Evolutionary conservation across 2,113 vertebrate species (phyloP).

Genomic region (Atlantisia rogersi): DNA sequence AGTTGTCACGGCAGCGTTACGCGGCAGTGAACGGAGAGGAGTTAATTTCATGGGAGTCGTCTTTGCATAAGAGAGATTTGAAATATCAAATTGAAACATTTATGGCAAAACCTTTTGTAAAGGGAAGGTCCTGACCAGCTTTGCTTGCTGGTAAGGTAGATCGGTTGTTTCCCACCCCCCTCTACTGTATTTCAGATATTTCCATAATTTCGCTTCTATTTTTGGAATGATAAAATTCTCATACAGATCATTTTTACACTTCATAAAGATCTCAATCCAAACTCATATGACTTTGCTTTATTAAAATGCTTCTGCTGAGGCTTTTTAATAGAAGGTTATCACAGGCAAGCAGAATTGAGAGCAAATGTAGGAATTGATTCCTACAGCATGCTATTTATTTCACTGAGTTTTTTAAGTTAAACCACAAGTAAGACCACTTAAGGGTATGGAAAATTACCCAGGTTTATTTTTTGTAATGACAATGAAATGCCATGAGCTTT

Average conservation of each 20-base stretch:
- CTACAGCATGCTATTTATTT: neutral
- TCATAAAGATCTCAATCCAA: neutral
- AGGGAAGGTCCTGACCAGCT: neutral
- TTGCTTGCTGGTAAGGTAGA: neutral
- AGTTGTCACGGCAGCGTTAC: neutral
- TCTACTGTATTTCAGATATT: neutral
- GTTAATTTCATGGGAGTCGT: conserved; percentile 49
- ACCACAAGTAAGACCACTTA: neutral
- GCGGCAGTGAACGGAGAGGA: neutral
- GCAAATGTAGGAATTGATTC: neutral
- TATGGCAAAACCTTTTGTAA: conserved; percentile 19
- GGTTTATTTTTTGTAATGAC: neutral
- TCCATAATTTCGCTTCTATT: neutral
- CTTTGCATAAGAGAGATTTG: conserved; percentile 11
- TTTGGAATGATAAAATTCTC: neutral
- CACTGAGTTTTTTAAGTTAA: neutral
- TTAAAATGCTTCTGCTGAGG: conserved; percentile 5
- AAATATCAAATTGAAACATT: conserved; percentile 43
- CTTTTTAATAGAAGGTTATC: conserved; percentile 8
- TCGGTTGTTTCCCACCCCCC: too few species aligned
- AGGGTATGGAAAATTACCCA: neutral
- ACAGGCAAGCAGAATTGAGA: neutral
- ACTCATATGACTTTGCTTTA: neutral
- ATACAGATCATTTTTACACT: neutral
- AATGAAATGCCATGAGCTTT: neutral